Base-by-base conservation (phyloP, 1,140 invertebrate species). In the Drosophila aff. region DNA sequence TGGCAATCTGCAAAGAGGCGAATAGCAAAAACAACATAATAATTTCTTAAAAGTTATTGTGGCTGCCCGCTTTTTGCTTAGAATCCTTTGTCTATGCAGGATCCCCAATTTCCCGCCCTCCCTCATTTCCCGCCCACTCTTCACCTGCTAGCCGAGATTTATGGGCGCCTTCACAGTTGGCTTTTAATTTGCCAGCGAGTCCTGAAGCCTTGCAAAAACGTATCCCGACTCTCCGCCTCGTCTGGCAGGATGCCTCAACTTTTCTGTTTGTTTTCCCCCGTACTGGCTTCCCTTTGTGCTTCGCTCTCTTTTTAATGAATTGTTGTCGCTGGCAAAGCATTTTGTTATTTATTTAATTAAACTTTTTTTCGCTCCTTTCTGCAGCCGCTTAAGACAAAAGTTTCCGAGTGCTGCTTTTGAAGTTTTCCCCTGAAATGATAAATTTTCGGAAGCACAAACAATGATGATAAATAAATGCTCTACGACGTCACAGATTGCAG, bases 301-400 rank as follows among this genome's bases (percentile, higher is more conserved):
- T 76, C 36, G 41, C 47, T 64, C 59, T 61, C 33, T 38, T 66
- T 63, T 64, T 65, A 82, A 80, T 60, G 63, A 69, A 76, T 89
- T 83, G 66, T 89, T 89, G 76, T 74, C 80, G 59, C 65, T 76
- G 65, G 77, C 81, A 84, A 87, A 87, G 84, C 73, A 89, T 87
- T 89, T 81, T 89, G 77, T 84, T 89, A 87, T 87, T 89, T 89
- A 89, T 87, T 87, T 87, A 87, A 87, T 84, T 87, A 79, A 73
- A 89, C 84, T 52, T 52, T 84, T 83, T 84, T 49, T 81, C 31
- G 55, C 46, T 60, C 58, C 64, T 75, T 61, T 65, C 64, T 75
- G 72, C 46, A 81, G 53, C 67, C 67, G 53, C 53, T 50, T 40
- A 36, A 72, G 67, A 64, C 65, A 79, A 79, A 87, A 87, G 73